Base-by-base conservation (phyloP, 1,140 invertebrate species). In the Lucilia sericata region DNA sequence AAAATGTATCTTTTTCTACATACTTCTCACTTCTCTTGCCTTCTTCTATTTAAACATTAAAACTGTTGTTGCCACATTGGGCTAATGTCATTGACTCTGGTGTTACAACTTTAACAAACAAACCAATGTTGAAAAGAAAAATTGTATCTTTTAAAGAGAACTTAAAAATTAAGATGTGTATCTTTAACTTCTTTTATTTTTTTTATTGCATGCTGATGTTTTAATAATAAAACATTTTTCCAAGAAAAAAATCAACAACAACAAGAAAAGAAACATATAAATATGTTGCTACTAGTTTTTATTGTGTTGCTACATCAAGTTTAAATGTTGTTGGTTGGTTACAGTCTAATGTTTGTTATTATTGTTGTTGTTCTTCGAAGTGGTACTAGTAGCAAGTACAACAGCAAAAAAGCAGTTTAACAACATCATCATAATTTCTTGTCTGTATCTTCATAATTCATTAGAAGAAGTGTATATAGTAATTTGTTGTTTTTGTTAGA, bases 401-500 rank as follows among this genome's bases (percentile, higher is more conserved):
- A 42, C 74, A 76, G 13, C 74, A 36, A 34, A 7, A 34, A 42
- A 49, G 76, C 17, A 25, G 65, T 70, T 9, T 21, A 21, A 25
- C 65, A 70, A 70, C 19, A 70, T 21, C 42, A 80, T 80, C 76
- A 80, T 80, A 80, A 80, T 80, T 80, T 80, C 76, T 80, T 80
- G 76, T 80, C 76, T 80, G 76, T 17, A 80, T 80, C 76, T 80
- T 80, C 42, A 80, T 51, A 80, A 80, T 47, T 80, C 76, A 80
- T 51, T 49, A 21, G 17, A 80, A 21, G 17, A 80, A 49, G 76
- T 47, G 42, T 78, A 13, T 30, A 30, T 78, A 19, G n/a, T 1
- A n/a, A 4, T 14, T 42, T 78, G 76, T 42, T 49, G 17, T 42
- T 47, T 42, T 78, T 78, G 42, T 80, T 12, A 80, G 42, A 80